Base-by-base conservation (phyloP, 2,113 vertebrate genomes). In the Collichthys lucidus region DNA sequence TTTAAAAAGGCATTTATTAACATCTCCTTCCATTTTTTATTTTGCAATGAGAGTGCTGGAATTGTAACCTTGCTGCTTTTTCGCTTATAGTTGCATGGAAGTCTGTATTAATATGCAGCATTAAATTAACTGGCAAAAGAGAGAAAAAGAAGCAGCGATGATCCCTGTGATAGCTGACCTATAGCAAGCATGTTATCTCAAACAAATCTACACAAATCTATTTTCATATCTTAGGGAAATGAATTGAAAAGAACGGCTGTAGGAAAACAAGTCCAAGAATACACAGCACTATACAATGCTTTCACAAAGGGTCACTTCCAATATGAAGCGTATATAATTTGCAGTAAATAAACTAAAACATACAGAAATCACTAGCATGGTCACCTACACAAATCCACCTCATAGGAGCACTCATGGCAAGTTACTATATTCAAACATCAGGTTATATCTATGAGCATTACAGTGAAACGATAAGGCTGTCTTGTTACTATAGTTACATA, bases 401-500 rank as follows among this genome's bases (percentile, higher is more conserved):
- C 11, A 29, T 56, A 85, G 26, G 40, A 80, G 59, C 65, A 50
- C 10, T 86, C 17, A 66, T 4, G 63, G 22, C 75, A 76, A 20
- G 76, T 82, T 53, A 46, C 19, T 63, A 52, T 26, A 72, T 68
- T 75, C 55, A 82, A 66, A 64, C 56, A 82, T 68, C 49, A 86
- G 61, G 60, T 81, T 80, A 76, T 35, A 24, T 60, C 44, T 62
- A 73, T 62, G 50, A 79, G 62, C 56, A 65, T 74, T 80, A 64
- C 60, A 81, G 46, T 79, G 79, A 87, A 80, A 86, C 76, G 63
- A 44, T 84, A 73, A 87, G 83, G 63, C 61, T 80, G 70, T 83
- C 85, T 87, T 92, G 89, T 91, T 92, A 89, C 88, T 91, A 87
- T 92, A 88, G 90, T 91, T 85, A 94, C 89, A 85, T 91, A 83